phyloP scores from a whole-genome alignment of 2,797 vertebrate species.

The Pelobates cultripes region DNA sequence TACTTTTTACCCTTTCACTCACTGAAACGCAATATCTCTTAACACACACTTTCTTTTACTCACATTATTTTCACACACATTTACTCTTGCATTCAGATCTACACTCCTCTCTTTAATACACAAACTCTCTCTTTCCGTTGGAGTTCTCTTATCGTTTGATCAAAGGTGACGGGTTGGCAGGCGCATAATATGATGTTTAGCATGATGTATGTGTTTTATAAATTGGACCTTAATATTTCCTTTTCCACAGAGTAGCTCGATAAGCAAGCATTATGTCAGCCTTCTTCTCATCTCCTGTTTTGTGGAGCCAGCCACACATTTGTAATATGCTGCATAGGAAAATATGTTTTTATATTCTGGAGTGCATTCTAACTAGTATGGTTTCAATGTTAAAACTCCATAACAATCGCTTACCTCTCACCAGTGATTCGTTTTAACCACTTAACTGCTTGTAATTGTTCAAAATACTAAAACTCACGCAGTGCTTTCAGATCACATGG shows the following conservation, averaged over 20 bases:
- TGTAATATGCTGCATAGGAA: slow-evolving; percentile 28
- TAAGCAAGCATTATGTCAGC: slow-evolving; percentile 28
- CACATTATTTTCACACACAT: too few relatives aligned
- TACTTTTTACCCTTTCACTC: too few relatives aligned
- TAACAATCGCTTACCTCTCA: slow-evolving; percentile 8
- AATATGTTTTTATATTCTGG: slow-evolving; percentile 50
- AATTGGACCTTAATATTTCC: slow-evolving; percentile 8
- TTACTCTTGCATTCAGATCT: too few relatives aligned
- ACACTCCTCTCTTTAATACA: too few relatives aligned
- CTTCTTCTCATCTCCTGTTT: slow-evolving; percentile 26
- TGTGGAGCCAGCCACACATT: slow-evolving; percentile 43
- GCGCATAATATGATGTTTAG: slow-evolving; percentile 8
- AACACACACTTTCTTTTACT: too few relatives aligned
- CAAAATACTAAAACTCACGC: too few relatives aligned
- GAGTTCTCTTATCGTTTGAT: not conserved
- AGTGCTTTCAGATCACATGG: too few relatives aligned
- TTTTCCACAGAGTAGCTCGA: slow-evolving; percentile 3
- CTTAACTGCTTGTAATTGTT: not conserved
- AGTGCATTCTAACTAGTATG: slow-evolving; percentile 24
- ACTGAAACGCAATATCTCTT: too few relatives aligned
- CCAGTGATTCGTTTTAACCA: not conserved
- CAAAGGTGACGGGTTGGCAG: not conserved
- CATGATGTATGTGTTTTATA: slow-evolving; percentile 39
- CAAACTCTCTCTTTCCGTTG: too few relatives aligned
- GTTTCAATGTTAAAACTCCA: slow-evolving; percentile 24